Base-by-base conservation (phyloP, 2,113 vertebrate species). In the Melanostigma gelatinosum region DNA sequence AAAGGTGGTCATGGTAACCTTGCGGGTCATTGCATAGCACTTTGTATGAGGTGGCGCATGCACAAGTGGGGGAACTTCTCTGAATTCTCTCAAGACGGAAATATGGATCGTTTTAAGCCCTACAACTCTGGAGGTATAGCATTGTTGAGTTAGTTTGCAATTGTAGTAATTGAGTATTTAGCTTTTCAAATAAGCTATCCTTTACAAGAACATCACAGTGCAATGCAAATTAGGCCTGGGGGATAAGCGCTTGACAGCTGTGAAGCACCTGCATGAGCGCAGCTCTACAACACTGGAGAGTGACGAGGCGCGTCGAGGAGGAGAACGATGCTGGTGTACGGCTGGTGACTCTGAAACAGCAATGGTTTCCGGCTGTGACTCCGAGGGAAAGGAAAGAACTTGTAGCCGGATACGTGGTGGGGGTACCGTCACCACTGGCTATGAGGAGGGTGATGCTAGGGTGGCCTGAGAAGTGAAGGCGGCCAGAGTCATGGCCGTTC, bases 21-120 rank as follows among this genome's bases (percentile, higher is more conserved):
- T 29, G 20, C 40, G 84, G 80, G 75, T 90, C 87, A 74, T 24
- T 83, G 66, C 32, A 27, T 32, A 44, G 34, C 32, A 50, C 74
- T 75, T 75, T 65, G 68, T 48, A 46, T 42, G 50, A 36, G 36
- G 16, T 40, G 63, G 27, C 20, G 67, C 40, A 61, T 32, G 32
- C 50, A 52, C 52, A 46, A 55, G 9, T 46, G 58, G 40, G 32
- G 6, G 16, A 34, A 52, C 32, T 29, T 48, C n/a, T 67, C 7
- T 32, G 58, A 44, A 40, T 68, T 34, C 32, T 62, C 29, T 48
- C 32, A 34, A n/a, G 38, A 60, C 8, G 63, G 64, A 77, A 73
- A 77, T 42, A 22, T 65, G 72, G 3, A 70, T 29, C 13, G 3
- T 12, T 67, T 77, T 76, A 1, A 50, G 20, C 22, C 8, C 10